Conservation (phyloP, 2,888 invertebrate species). For the Bugulina stolonifera region DNA sequence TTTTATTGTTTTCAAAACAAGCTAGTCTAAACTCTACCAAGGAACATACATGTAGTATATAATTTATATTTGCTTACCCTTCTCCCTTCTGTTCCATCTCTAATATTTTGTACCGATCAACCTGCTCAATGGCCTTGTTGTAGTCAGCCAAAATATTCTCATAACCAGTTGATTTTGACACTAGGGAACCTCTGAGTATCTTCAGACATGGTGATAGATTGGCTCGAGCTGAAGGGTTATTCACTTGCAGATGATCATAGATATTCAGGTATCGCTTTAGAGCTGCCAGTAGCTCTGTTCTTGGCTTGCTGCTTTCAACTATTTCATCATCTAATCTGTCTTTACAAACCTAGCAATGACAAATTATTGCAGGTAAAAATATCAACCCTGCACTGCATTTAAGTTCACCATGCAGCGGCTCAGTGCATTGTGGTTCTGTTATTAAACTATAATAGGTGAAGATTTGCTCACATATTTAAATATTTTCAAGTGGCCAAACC, state of each 20-base stretch:
- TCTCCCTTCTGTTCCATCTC: background rate
- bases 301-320: background rate
- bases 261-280: background rate
- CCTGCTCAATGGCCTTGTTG: background rate
- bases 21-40: background rate
- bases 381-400: too few species aligned
- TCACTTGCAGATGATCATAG: background rate
- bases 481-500: too few species aligned
- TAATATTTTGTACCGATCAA: background rate
- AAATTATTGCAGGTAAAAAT: background rate
- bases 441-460: too few species aligned
- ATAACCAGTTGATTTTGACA: background rate
- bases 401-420: too few species aligned
- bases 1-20: too few species aligned
- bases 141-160: background rate
- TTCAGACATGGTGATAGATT: background rate
- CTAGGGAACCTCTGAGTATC: background rate
- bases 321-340: background rate
- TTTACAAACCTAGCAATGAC: background rate
- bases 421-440: too few species aligned
- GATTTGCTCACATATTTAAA: too few species aligned
- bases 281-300: background rate
- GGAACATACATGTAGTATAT: background rate
- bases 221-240: background rate
- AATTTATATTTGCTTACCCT: background rate